Base-by-base conservation (phyloP, 2,888 invertebrate species). In the Acleris emargana region DNA sequence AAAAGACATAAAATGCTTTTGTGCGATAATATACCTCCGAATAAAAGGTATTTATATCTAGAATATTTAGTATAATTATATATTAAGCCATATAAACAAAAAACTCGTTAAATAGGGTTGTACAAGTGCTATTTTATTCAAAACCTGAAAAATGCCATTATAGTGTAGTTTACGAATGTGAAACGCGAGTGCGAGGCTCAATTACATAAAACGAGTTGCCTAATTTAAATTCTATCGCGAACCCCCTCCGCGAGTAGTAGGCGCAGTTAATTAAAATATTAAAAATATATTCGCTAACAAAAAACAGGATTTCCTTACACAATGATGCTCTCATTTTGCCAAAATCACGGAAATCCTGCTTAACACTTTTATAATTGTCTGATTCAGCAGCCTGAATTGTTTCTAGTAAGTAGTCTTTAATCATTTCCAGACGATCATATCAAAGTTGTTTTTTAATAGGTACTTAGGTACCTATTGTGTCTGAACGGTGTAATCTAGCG, bases 311-410 rank as follows among this genome's bases (percentile, higher is more conserved):
- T 42, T 61, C 60, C 60, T 55, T 17, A 20, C 18, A 51, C 20
- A 57, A 47, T 51, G 5, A 45, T 57, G 47, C 43, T 22, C 45
- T 7, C 25, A 42, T 60, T 55, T 16, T 52, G 17, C 54, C 49
- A 25, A 43, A 59, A 32, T 60, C 11, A 22, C 55, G 66, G 61
- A 66, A 66, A 66, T 66, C 60, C 66, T 60, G 51, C 13, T 52
- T 25, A 22, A 20, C 51, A 13, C 22, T 22, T 22, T 45, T 32
- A 51, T 25, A 22, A 22, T 28, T 28, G 20, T 51, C 22, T 47
- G 22, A 42, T 58, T 38, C 16, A 63, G 20, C 6, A 53, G 22
- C 52, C 17, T 18, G 47, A 25, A 47, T 53, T 38, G 18, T 49
- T 58, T 53, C 32, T 42, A n/a, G n/a, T 38, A 53, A 22, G 16